Base-by-base conservation (phyloP, 2,797 vertebrate genomes). In the Melopsittacus undulatus region DNA sequence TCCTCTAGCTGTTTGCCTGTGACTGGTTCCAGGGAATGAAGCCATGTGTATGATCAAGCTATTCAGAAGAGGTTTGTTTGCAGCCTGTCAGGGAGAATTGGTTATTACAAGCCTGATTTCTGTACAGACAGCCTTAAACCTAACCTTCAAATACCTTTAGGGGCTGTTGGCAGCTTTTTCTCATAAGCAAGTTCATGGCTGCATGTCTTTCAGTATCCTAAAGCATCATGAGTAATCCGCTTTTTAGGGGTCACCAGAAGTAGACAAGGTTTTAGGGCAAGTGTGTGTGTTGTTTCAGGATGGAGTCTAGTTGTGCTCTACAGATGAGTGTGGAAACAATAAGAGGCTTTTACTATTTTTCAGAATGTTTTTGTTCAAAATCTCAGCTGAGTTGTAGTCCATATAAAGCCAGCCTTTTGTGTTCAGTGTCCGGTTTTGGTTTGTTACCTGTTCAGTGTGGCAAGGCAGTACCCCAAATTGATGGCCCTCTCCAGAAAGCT, bases 341-440 rank as follows among this genome's bases (percentile, higher is more conserved):
- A 61, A 8, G 9, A 66, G 6, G 5, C 8, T 29, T 16, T 46
- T 43, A 43, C 67, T 43, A 6, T 42, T 86, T 79, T 75, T 70
- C 7, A 19, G 68, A 54, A 29, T 43, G 38, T 27, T 70, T 80
- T 85, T 67, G 3, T 83, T 90, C 43, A 57, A 93, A 74, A 86
- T 83, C 36, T 72, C 16, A 62, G 4, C 23, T 73, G n/a, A 64
- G 13, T 64, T 32, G 5, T 43, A 24, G 40, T 56, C 42, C 19
- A 4, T 38, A 14, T 30, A 45, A 7, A 46, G 20, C 8, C 36
- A 77, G 51, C 18, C 26, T 70, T 86, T 83, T 51, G n/a, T n/a
- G 10, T 34, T 87, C 42, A 27, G 56, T 0, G 0, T 32, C n/a
- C 0, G 0, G 3, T 26, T 73, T 69, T 74, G 7, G 45, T 74